These are phyloP conservation scores for Nymphalis urticae DNA, from an alignment of 2,888 invertebrate genomes.

Conservation along the genomic window DNA sequence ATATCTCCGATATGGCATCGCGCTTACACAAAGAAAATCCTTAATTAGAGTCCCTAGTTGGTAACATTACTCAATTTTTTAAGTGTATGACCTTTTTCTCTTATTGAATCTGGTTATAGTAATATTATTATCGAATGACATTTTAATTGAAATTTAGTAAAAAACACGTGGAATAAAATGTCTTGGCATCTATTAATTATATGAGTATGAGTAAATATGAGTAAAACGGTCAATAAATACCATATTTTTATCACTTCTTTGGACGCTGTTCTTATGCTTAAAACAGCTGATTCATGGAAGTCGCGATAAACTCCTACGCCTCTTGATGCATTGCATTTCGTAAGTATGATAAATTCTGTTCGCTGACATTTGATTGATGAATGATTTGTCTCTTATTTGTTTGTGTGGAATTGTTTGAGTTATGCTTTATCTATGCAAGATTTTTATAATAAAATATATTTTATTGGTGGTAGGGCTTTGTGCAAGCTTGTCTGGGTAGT, in stretches of 20 bases:
- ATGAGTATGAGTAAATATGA: background rate
- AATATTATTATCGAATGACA: no score
- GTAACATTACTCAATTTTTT: no score
- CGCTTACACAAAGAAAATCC: no score
- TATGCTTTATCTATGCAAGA: conserved; percentile 4
- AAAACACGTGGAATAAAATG: no score
- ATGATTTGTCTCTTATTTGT: conserved; percentile 36
- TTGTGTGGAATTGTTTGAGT: conserved; percentile 25
- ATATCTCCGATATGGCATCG: background rate
- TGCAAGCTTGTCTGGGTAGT: no score
- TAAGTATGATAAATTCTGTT: conserved; percentile 40
- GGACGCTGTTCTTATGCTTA: conserved; percentile 36
- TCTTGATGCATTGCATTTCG: conserved; percentile 32
- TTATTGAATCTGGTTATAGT: no score
- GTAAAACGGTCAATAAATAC: background rate
- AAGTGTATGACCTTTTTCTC: no score
- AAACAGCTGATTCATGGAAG: conserved; percentile 66
- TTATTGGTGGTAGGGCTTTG: no score
- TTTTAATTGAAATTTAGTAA: no score
- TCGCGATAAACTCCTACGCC: conserved; percentile 49
- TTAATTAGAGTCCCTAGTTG: no score
- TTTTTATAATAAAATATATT: background rate
- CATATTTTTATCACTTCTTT: conserved; percentile 5
- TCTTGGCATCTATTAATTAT: no score
- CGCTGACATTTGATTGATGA: conserved; percentile 46